Base-by-base conservation (phyloP, 2,797 vertebrate genomes). In the Lacerta agilis region DNA sequence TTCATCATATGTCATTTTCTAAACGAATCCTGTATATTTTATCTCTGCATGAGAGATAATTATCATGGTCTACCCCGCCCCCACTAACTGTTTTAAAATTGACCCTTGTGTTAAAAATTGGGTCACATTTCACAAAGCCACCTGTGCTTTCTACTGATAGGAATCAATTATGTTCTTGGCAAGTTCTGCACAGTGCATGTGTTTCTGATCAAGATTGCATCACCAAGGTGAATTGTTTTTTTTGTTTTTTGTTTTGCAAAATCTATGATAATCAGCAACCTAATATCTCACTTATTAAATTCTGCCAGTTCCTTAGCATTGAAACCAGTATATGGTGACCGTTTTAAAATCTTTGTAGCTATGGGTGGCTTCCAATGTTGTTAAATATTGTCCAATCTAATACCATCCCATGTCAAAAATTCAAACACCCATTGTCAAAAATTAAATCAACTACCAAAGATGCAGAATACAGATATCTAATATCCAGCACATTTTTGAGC, bases 121-220 rank as follows among this genome's bases (percentile, higher is more conserved):
- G 1, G 0, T 71, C n/a, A 49, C 23, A 91, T 49, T 86, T 25
- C 73, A 11, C 72, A 86, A n/a, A 58, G 78, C 73, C 29, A 45
- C 87, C 82, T 88, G 66, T 88, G 38, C 29, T 20, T 36, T 64
- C 82, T 89, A 7, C 1, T 88, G 58, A 79, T 78, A 43, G 36
- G 38, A 64, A 69, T 79, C 80, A 81, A 81, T 91, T 33, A 8
- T 58, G 20, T 83, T 41, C 69, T 90, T 85, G 79, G 61, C 25
- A 86, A 5, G 17, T 88, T 5, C 3, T 85, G 29, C 20, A 77
- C 27, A 77, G 84, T 83, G 49, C 49, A 15, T 49, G 49, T 49
- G 49, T 49, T 49, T 91, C 78, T 86, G 89, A 82, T 1, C 66
- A 0, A 9, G 25, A 8, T 10, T 67, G 25, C 64, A 8, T 67